A percentile compares a stretch with the other conserved stretches of the same genome.
Conservation (phyloP, 2,888 invertebrate species). For the Lordiphosa fenestrarum region DNA sequence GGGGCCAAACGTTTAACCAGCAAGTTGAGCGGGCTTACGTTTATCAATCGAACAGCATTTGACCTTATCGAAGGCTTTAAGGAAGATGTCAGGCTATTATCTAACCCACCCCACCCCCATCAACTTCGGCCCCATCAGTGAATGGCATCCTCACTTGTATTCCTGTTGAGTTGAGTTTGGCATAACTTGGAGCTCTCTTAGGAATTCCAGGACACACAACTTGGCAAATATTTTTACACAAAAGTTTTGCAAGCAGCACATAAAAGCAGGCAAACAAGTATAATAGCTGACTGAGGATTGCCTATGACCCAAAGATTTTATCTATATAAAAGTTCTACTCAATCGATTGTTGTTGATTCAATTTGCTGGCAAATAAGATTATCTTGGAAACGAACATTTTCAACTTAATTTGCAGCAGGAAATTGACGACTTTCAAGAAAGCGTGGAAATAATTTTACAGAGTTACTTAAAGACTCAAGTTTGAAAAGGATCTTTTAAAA, state of each 20-base stretch:
- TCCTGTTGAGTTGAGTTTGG: constrained; percentile 35
- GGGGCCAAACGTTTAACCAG: constrained; percentile 36
- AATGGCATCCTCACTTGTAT: constrained; percentile 12
- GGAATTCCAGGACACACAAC: constrained; percentile 45
- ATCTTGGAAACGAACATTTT: no score
- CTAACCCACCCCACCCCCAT: not conserved
- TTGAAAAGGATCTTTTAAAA: no score
- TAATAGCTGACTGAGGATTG: no score
- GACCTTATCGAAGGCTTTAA: constrained; percentile 43
- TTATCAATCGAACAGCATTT: constrained; percentile 49
- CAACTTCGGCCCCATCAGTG: not conserved
- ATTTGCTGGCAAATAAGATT: no score
- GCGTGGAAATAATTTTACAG: no score
- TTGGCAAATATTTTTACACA: constrained; percentile 49
- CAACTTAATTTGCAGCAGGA: no score
- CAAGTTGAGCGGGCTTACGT: constrained; percentile 22
- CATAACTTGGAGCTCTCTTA: constrained; percentile 45
- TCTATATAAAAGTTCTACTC: no score
- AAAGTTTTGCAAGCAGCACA: constrained; percentile 21
- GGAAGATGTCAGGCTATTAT: constrained; percentile 34
- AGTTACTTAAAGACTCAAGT: no score
- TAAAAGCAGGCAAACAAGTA: no score
- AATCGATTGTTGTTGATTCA: no score
- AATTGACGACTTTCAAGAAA: no score
- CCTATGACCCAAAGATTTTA: no score